Base-by-base conservation (phyloP, 1,140 invertebrate genomes). In the Dufourea novaeangliae region DNA sequence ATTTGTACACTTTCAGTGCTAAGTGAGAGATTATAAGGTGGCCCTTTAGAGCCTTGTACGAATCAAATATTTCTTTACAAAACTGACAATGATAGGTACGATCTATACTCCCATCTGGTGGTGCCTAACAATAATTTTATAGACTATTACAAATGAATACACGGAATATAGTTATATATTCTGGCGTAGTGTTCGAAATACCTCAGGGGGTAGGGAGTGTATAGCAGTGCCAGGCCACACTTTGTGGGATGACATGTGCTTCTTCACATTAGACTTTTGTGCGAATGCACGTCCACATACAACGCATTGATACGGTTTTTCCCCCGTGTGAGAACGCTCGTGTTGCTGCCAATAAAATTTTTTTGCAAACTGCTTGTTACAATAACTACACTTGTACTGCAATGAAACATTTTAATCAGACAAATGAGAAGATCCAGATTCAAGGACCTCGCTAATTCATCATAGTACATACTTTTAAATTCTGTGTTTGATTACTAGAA, bases 211-310 rank as follows among this genome's bases (percentile, higher is more conserved):
- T 71, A 92, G 68, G 12, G 91, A 92, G 82, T 92, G 91, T 83
- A 92, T 92, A 1, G 90, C 90, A 44, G 90, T 91, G 69, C 91
- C 91, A 22, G 91, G 91, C 91, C 90, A 91, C 34, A 93, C 95
- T 86, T 95, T 96, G 87, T 96, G 95, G 61, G 94, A 95, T 17
- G 94, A 93, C 88, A 95, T 93, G 80, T 96, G 95, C 88, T 95
- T 95, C 80, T 95, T 94, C 5, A 96, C 93, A 86, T 96, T 95
- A 81, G 95, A 95, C 82, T 95, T 95, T 86, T 95, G 93, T 67
- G 93, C 91, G 79, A 93, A 93, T 37, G 92, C 94, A 75, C 95
- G 93, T 25, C 94, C 94, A 88, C 95, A 95, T 34, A 94, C 91
- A 62, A 95, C 93, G 86, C 95, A 95, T 37, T 94, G 94, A 90